Evolutionary conservation across 2,113 vertebrate species (phyloP), one percentile per base, ranked within the genome.

Genomic region (Phasianus colchicus): DNA sequence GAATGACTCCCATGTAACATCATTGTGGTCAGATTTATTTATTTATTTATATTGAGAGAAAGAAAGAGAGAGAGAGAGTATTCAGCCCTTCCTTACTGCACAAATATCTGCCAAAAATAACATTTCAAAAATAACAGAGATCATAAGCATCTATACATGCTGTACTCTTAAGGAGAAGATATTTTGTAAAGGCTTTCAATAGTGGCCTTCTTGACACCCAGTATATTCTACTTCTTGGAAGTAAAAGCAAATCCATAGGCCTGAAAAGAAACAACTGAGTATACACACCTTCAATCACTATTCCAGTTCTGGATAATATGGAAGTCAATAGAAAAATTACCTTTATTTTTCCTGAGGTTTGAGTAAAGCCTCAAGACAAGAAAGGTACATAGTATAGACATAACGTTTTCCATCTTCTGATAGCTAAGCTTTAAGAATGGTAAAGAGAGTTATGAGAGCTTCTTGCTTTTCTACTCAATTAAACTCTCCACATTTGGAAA

Each of bases 401-500:
- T 50, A 71, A 45, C 14, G 3, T 1, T 20, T 63, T 22, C 36
- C 58, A 5, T 61, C 13, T 61, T 78, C 29, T 65, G 25, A 64
- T 73, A 48, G 21, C 27, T 36, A 76, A 32, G 36, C 40, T 78
- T 83, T 47, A 86, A 74, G 76, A 29, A 73, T 14, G 55, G 66
- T 74, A 85, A 58, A 36, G 47, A 19, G 22, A 89, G 14, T 48
- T 89, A 42, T 94, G 21, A 83, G 42, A 50, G 11, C 6, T 92
- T 91, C 75, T 83, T 75, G 22, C 45, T 89, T 73, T 80, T 45
- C 29, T 77, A 38, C 38, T 83, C 36, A 55, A 36, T 74, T 83
- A 36, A 60, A 60, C 27, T 52, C 38, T 52, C 91, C 86, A 64
- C 83, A 83, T 91, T 89, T 88, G 87, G 89, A 58, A 74, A 57